A percentile compares a stretch with the other conserved stretches of the same genome.
phyloP scores from a whole-genome alignment of 2,888 invertebrate species.

The Strigamia transsilvanica region DNA sequence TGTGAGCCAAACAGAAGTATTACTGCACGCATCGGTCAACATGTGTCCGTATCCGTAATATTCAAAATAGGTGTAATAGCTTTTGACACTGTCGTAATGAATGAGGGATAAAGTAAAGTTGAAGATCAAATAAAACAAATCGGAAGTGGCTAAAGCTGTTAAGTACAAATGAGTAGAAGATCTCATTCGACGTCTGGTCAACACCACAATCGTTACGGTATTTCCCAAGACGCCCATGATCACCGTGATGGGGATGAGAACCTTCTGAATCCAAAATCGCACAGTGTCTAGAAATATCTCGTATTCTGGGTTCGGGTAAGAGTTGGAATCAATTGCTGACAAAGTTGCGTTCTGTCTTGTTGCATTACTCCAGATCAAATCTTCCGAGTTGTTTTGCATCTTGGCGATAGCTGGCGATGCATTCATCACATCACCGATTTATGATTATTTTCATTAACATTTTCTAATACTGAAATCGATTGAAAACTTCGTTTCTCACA shows the following conservation, averaged over 20 bases:
- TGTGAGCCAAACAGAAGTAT: conserved; percentile 78
- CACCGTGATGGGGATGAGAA: conserved; percentile 73
- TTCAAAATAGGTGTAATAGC: conserved; percentile 69
- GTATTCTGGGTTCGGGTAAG: neutral
- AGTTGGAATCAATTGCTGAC: neutral
- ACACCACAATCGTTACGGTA: conserved; percentile 68
- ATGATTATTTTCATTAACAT: neutral
- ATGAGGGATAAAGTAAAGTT: conserved; percentile 72
- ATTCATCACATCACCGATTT: neutral
- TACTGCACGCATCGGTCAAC: conserved; percentile 72
- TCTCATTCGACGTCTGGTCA: conserved; percentile 73
- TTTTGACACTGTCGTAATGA: conserved; percentile 70
- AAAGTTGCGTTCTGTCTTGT: neutral
- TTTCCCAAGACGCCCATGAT: conserved; percentile 76
- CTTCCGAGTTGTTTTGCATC: neutral
- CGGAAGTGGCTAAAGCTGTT: conserved; percentile 76
- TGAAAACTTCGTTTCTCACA: neutral
- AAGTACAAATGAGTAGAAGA: conserved; percentile 77
- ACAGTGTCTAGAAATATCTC: conserved; percentile 43
- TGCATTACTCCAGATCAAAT: neutral
- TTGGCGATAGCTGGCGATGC: conserved; percentile 7
- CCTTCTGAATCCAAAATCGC: conserved; percentile 67
- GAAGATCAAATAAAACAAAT: conserved; percentile 75
- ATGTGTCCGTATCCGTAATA: conserved; percentile 71
- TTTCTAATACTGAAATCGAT: conserved; percentile 15